A percentile compares a stretch with the other conserved stretches of the same genome.
Evolutionary conservation across 1,140 invertebrate genomes (phyloP).

Genomic region (Drosophila rufa): DNA sequence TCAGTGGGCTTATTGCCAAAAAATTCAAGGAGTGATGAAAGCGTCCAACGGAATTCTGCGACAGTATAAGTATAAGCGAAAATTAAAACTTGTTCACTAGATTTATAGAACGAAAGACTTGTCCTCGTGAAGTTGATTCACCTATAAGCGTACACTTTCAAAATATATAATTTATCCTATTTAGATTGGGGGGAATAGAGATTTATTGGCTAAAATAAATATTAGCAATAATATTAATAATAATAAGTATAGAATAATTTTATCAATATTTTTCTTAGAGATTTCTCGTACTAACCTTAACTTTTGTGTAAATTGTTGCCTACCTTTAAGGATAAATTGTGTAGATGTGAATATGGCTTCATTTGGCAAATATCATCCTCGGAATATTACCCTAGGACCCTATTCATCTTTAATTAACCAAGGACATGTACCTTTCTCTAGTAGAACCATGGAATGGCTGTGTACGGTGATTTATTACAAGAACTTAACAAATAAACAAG

Average conservation of each 20-base stretch:
- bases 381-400: neutral
- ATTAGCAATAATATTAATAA: neutral
- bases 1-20: slow-evolving; percentile 61
- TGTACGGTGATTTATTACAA: neutral
- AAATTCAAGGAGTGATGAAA: slow-evolving; percentile 9
- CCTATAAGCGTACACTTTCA: neutral
- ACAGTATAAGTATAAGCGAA: slow-evolving; percentile 7
- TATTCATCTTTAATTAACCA: neutral
- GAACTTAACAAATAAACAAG: neutral
- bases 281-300: too few species aligned
- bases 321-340: too few species aligned
- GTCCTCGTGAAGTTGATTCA: neutral
- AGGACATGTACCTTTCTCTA: neutral
- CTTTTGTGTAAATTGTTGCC: too few species aligned
- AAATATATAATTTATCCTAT: too few species aligned
- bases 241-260: too few species aligned
- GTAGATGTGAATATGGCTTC: neutral
- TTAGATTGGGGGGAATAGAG: neutral
- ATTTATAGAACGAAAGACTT: neutral
- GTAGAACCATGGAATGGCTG: neutral
- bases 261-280: too few species aligned
- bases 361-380: neutral
- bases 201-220: neutral
- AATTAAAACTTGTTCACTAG: neutral
- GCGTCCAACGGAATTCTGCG: slow-evolving; percentile 19